Percentiles rank a stretch among this genome's conserved stretches.
Conservation (phyloP, 1,140 invertebrate species). For the Anoplophora glabripennis region DNA sequence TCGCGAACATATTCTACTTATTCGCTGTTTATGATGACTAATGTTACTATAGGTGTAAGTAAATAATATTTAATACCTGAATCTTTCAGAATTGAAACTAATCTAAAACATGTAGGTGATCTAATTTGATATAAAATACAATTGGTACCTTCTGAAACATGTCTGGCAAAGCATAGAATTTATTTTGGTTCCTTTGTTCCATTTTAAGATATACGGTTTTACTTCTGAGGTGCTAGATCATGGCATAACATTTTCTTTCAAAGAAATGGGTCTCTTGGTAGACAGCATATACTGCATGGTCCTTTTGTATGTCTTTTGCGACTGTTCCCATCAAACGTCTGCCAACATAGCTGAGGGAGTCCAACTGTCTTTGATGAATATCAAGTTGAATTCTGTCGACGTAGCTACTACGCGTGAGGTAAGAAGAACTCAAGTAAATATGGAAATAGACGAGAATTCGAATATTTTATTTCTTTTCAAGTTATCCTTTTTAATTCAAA, state of each 20-base stretch:
- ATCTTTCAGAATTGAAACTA: too few relatives aligned
- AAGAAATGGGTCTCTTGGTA: slow-evolving; percentile 61
- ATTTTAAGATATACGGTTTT: slow-evolving; percentile 55
- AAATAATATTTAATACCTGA: background rate
- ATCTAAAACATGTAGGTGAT: background rate
- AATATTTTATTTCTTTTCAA: background rate
- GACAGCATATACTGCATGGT: slow-evolving; percentile 57
- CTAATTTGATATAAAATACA: too few relatives aligned
- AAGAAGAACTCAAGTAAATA: slow-evolving; percentile 2
- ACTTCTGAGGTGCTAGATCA: slow-evolving; percentile 61
- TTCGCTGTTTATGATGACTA: slow-evolving; percentile 56
- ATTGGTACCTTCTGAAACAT: too few relatives aligned
- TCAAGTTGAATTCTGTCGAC: slow-evolving; percentile 55
- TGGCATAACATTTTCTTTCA: slow-evolving; percentile 59
- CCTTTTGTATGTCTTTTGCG: slow-evolving; percentile 58
- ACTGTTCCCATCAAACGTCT: slow-evolving; percentile 60
- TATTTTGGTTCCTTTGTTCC: too few relatives aligned
- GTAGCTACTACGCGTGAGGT: slow-evolving; percentile 56
- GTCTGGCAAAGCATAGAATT: too few relatives aligned
- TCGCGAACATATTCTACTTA: slow-evolving; percentile 61
- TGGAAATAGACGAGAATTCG: background rate
- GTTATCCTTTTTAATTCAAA: background rate
- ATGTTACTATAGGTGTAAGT: slow-evolving; percentile 47
- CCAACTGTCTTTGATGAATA: slow-evolving; percentile 54
- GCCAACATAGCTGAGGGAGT: slow-evolving; percentile 54